phyloP scores from a whole-genome alignment of 2,797 vertebrate genomes.

The Craterocephalus amniculus region DNA sequence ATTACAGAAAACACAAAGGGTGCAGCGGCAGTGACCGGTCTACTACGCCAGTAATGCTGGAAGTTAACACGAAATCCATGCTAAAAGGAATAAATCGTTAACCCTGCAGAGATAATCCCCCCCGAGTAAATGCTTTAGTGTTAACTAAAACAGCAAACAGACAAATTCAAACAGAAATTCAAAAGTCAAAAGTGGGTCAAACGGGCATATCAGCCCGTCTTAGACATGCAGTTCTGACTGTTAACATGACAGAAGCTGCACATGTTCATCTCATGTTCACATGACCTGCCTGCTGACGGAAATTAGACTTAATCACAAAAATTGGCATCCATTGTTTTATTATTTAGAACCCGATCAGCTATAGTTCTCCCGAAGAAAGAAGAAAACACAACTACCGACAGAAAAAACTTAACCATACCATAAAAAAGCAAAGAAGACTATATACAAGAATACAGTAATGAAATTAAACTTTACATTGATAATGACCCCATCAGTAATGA shows the following conservation, averaged over 20 bases:
- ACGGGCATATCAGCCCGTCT: neutral
- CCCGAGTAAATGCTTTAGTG: neutral
- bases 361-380: too few species aligned
- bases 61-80: slow-evolving; percentile 1
- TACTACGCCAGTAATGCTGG: slow-evolving; percentile 10
- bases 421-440: too few species aligned
- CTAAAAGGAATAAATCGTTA: neutral
- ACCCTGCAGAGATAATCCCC: neutral
- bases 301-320: neutral
- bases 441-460: too few species aligned
- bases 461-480: too few species aligned
- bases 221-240: neutral
- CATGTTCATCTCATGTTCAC: neutral
- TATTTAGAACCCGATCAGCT: too few species aligned
- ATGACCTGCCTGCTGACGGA: neutral
- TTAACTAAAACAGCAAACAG: neutral
- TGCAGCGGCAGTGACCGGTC: slow-evolving; percentile 14
- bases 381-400: too few species aligned
- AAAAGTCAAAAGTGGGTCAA: too few species aligned
- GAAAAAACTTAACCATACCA: too few species aligned
- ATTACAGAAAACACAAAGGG: slow-evolving; percentile 31
- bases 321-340: too few species aligned
- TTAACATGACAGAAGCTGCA: neutral
- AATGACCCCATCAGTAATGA: too few species aligned
- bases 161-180: neutral